Evolutionary conservation across 2,888 invertebrate species (phyloP).

Genomic region (Rhopalosiphum nymphaeae): DNA sequence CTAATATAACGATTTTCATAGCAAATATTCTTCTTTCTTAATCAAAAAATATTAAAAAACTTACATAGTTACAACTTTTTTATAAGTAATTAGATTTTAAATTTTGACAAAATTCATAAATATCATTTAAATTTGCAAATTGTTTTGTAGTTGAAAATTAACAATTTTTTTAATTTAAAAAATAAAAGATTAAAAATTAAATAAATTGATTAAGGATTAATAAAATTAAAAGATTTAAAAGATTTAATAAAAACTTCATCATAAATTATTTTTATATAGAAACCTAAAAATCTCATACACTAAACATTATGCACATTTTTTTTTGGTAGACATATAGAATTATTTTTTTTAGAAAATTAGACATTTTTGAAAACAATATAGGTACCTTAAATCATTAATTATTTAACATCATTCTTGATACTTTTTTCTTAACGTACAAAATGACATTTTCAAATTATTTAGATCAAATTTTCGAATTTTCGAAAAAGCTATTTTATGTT

Average conservation of each 20-base stretch:
- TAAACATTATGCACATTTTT: not conserved
- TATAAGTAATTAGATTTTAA: not conserved
- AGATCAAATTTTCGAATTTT: not conserved
- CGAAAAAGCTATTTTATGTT: not conserved
- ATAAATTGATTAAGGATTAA: too few relatives aligned
- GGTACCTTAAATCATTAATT: too few relatives aligned
- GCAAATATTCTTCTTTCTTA: not conserved
- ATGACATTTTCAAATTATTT: too few relatives aligned
- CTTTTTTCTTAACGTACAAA: too few relatives aligned
- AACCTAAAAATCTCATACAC: not conserved
- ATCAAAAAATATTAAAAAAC: not conserved
- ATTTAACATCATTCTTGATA: too few relatives aligned
- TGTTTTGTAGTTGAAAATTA: not conserved
- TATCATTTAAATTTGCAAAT: not conserved
- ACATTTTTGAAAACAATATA: too few relatives aligned
- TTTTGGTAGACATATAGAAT: not conserved
- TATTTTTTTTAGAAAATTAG: too few relatives aligned
- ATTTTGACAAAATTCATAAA: not conserved
- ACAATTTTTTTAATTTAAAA: not conserved
- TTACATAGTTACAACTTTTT: not conserved
- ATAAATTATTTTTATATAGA: not conserved
- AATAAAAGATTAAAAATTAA: too few relatives aligned
- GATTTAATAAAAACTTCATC: not conserved
- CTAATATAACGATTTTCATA: not conserved
- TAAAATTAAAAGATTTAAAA: too few relatives aligned